These are phyloP conservation scores for Sclerodermus sp. DNA, from an alignment of 2,888 invertebrate genomes.

Conservation along the genomic window DNA sequence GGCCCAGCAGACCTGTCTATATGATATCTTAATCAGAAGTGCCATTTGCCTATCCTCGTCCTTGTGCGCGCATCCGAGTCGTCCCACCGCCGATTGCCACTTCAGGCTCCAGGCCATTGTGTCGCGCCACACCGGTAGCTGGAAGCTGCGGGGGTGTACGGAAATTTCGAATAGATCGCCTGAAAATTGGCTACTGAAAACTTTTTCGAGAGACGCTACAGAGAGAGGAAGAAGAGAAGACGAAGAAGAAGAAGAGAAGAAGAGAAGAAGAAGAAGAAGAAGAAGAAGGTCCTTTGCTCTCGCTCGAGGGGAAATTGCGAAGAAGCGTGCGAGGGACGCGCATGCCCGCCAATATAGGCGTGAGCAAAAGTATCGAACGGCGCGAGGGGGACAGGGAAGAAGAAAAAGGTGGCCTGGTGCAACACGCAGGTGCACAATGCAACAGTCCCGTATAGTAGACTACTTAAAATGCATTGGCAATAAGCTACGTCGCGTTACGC, in stretches of 20 bases:
- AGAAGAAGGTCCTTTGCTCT: conserved; percentile 23
- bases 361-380: background rate
- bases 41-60: too few relatives aligned
- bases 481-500: conserved; percentile 52
- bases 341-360: conserved; percentile 9
- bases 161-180: too few relatives aligned
- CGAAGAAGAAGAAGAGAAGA: too few relatives aligned
- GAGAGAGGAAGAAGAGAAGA: background rate
- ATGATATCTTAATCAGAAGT: conserved; percentile 25
- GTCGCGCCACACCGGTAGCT: too few relatives aligned
- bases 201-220: background rate
- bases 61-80: too few relatives aligned
- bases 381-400: conserved; percentile 1
- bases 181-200: too few relatives aligned
- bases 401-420: background rate
- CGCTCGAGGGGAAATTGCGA: conserved; percentile 21
- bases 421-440: conserved; percentile 43
- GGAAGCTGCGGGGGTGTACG: too few relatives aligned
- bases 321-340: conserved; percentile 16
- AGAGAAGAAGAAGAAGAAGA: conserved; percentile 9
- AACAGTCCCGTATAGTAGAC: conserved; percentile 39
- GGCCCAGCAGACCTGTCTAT: conserved; percentile 24
- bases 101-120: too few relatives aligned
- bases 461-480: conserved; percentile 56
- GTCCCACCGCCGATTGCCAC: too few relatives aligned